Evolutionary conservation across 2,797 vertebrate species (phyloP).

Genomic region (Rhabdomys pumilio): DNA sequence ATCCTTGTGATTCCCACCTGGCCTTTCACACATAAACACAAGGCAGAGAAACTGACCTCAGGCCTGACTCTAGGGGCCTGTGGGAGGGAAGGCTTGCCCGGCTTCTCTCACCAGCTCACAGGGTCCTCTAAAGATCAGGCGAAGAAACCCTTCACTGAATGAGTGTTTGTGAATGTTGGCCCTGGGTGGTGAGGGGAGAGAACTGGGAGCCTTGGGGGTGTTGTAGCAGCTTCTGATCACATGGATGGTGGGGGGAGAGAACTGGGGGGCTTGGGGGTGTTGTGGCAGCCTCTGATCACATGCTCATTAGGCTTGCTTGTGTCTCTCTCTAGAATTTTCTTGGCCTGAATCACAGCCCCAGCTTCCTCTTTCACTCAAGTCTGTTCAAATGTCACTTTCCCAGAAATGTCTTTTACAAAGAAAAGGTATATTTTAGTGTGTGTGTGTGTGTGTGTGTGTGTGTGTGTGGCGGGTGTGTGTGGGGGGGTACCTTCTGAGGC

Average conservation of each 20-base stretch:
- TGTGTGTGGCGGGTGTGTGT: not conserved
- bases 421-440: not conserved
- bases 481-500: not conserved
- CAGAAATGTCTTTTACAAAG: not conserved
- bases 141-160: not conserved
- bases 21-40: not conserved
- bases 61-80: not conserved
- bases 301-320: not conserved
- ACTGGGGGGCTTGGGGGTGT: not conserved
- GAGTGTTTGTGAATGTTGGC: not conserved
- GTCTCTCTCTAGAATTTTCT: conserved; percentile 32
- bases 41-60: not conserved
- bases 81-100: not conserved
- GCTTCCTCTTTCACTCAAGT: conserved; percentile 17
- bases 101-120: not conserved
- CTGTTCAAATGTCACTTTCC: conserved; percentile 24
- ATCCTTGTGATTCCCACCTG: not conserved
- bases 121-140: not conserved
- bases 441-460: not conserved
- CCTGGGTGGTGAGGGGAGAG: not conserved
- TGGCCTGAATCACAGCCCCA: not conserved
- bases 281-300: not conserved
- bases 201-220: not conserved
- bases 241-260: not conserved
- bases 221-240: not conserved